A percentile compares a stretch with the other conserved stretches of the same genome.
Conservation (phyloP, 2,888 invertebrate species). For the Pseudococcus viburni region DNA sequence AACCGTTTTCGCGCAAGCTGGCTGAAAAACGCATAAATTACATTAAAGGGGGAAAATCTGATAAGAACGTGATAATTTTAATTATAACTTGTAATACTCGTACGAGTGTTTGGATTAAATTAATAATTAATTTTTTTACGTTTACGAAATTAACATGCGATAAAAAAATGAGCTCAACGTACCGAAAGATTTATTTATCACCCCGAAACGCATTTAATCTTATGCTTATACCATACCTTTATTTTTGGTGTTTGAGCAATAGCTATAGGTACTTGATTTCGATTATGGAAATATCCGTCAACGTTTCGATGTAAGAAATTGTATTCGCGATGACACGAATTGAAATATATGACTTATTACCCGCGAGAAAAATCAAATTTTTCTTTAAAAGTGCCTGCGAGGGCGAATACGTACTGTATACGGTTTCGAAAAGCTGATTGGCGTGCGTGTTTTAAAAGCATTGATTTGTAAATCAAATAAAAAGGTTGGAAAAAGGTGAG, state of each 20-base stretch:
- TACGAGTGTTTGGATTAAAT: constrained; percentile 21
- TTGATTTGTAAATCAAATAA: neutral
- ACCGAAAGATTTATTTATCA: constrained; percentile 3
- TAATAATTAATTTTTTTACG: constrained; percentile 20
- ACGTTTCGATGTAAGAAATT: neutral
- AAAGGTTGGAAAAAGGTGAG: neutral
- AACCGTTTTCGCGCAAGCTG: neutral
- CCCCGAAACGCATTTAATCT: neutral
- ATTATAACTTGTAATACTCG: constrained; percentile 20
- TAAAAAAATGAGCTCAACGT: neutral
- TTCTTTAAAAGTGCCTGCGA: neutral
- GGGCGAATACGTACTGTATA: neutral
- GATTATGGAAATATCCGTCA: neutral
- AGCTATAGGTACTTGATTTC: neutral
- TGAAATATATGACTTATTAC: neutral
- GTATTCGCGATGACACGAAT: neutral
- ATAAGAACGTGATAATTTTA: constrained; percentile 25
- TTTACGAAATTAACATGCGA: constrained; percentile 7
- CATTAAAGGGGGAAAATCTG: neutral
- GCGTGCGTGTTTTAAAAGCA: neutral
- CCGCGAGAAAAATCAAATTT: neutral
- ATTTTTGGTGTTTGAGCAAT: neutral
- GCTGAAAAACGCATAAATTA: constrained; percentile 16
- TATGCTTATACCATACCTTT: neutral
- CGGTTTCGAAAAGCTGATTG: neutral